Evolutionary conservation across 2,888 invertebrate genomes (phyloP).

Genomic region (Ophion ventricosus): DNA sequence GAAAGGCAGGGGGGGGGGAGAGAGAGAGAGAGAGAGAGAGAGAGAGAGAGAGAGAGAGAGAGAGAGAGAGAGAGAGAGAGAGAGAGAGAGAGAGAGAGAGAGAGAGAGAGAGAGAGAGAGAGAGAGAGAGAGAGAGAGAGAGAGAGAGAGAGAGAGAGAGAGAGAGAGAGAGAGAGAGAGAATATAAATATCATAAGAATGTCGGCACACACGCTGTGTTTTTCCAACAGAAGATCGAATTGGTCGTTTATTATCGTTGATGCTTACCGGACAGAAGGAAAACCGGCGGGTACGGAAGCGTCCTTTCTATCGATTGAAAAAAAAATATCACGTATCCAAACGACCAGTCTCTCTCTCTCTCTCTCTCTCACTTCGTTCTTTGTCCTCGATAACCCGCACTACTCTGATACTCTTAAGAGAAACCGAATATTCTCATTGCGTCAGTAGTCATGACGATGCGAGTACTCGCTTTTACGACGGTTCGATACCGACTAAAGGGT

Average conservation of each 20-base stretch:
- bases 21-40: no score
- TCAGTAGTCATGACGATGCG: constrained; percentile 64
- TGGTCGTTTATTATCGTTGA: neutral
- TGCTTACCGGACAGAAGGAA: constrained; percentile 39
- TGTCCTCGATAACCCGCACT: constrained; percentile 12
- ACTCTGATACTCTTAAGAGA: constrained; percentile 39
- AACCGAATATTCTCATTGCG: constrained; percentile 53
- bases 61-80: no score
- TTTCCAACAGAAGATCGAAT: neutral
- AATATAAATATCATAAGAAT: neutral
- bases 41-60: no score
- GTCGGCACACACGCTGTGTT: neutral
- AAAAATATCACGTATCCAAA: neutral
- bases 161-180: neutral
- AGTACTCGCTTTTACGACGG: constrained; percentile 72
- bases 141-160: no score
- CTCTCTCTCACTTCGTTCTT: neutral
- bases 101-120: neutral
- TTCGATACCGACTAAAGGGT: constrained; percentile 81
- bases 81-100: neutral
- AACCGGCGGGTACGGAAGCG: constrained; percentile 33
- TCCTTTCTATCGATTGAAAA: constrained; percentile 29
- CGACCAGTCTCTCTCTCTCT: neutral
- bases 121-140: no score
- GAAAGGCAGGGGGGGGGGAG: no score